Evolutionary conservation across 2,888 invertebrate species (phyloP).

Genomic region (Amiota mariae): DNA sequence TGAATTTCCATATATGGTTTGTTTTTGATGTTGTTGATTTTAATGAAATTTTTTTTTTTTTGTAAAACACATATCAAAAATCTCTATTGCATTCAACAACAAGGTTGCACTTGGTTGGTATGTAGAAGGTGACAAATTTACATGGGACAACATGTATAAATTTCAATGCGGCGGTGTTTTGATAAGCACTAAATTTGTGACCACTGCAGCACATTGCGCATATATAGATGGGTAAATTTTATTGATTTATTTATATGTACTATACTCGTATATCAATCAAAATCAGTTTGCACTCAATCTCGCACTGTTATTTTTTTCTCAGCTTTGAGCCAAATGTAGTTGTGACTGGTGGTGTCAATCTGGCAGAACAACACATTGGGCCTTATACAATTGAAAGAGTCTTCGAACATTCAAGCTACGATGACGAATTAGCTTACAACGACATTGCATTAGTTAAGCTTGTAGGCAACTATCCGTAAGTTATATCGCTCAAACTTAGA

Average conservation of each 20-base stretch:
- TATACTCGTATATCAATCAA: not conserved
- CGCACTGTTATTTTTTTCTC: not conserved
- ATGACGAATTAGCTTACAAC: slow-evolving; percentile 13
- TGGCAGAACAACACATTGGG: not conserved
- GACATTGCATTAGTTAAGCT: slow-evolving; percentile 31
- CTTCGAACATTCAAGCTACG: slow-evolving; percentile 27
- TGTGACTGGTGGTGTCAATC: slow-evolving; percentile 22
- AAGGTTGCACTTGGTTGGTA: slow-evolving; percentile 27
- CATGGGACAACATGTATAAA: not conserved
- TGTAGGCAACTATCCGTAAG: not conserved
- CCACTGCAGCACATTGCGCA: slow-evolving; percentile 31
- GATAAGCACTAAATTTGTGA: slow-evolving; percentile 16
- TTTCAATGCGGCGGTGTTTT: slow-evolving; percentile 30
- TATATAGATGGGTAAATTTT: slow-evolving; percentile 23
- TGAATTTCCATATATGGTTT: slow-evolving; percentile 36
- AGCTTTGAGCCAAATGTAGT: slow-evolving; percentile 13
- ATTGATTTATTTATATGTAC: too few species aligned
- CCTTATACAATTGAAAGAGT: slow-evolving; percentile 20
- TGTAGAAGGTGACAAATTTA: not conserved
- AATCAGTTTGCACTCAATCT: not conserved
- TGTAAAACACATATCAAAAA: too few species aligned
- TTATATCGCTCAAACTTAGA: not conserved
- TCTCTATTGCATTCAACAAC: not conserved
- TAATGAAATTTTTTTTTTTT: not conserved
- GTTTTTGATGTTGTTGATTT: not conserved